phyloP scores from a whole-genome alignment of 2,113 vertebrate species.

The Notothenia rossii region DNA sequence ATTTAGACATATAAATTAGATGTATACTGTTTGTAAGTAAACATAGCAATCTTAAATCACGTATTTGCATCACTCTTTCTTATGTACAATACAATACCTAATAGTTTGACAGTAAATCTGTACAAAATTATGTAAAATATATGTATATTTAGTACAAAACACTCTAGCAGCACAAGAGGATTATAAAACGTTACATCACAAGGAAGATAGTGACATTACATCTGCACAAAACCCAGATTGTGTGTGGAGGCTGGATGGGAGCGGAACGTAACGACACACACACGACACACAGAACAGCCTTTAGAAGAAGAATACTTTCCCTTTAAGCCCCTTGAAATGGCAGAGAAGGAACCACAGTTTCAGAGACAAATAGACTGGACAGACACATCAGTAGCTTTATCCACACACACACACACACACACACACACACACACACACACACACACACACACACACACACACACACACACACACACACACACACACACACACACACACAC shows the following conservation, averaged over 20 bases:
- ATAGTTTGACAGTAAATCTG: slow-evolving; percentile 73
- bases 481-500: slow-evolving; percentile 29
- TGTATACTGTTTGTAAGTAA: slow-evolving; percentile 66
- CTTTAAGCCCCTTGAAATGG: slow-evolving; percentile 31
- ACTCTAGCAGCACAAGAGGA: slow-evolving; percentile 82
- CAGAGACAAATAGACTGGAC: slow-evolving; percentile 36
- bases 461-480: background rate
- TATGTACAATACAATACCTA: slow-evolving; percentile 79
- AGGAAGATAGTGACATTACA: slow-evolving; percentile 27
- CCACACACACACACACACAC: slow-evolving; percentile 9
- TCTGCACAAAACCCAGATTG: slow-evolving; percentile 31
- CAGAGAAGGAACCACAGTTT: slow-evolving; percentile 25
- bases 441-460: slow-evolving; percentile 1
- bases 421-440: slow-evolving; percentile 23
- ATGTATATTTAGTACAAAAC: slow-evolving; percentile 62
- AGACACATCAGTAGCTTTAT: slow-evolving; percentile 77
- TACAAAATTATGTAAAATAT: slow-evolving; percentile 78
- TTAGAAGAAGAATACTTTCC: slow-evolving; percentile 31
- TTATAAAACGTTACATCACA: slow-evolving; percentile 62
- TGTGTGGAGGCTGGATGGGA: background rate
- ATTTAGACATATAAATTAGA: slow-evolving; percentile 81
- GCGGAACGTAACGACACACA: background rate
- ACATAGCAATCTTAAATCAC: slow-evolving; percentile 69
- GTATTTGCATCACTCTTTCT: slow-evolving; percentile 62
- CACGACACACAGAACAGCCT: slow-evolving; percentile 15